Evolutionary conservation across 2,888 invertebrate species (phyloP).

Genomic region (Nematopogon swammerdamellus): DNA sequence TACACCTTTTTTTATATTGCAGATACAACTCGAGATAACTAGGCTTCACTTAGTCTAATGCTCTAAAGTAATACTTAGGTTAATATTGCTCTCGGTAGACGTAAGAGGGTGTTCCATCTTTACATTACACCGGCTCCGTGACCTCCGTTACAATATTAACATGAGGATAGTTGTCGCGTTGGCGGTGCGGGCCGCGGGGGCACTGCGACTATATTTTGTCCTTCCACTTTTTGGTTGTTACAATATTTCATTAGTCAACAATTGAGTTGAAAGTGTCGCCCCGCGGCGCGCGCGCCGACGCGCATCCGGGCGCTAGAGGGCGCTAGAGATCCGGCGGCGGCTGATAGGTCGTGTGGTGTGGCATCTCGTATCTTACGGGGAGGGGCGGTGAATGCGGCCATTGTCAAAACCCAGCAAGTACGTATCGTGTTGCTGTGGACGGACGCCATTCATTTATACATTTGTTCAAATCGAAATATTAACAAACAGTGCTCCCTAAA

Average conservation of each 20-base stretch:
- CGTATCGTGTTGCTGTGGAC: conserved; percentile 57
- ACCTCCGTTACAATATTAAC: no score
- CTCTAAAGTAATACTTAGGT: neutral
- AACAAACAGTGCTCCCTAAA: no score
- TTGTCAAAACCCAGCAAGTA: conserved; percentile 58
- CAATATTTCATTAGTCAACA: no score
- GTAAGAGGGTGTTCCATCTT: neutral
- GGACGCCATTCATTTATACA: conserved; percentile 10
- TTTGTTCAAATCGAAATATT: no score
- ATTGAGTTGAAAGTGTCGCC: no score
- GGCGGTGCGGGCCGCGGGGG: no score
- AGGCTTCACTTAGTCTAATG: neutral
- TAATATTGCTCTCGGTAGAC: neutral
- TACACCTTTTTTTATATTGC: conserved; percentile 26
- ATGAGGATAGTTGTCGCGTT: no score
- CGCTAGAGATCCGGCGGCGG: conserved; percentile 31
- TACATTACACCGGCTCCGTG: no score
- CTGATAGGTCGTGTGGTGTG: conserved; percentile 39
- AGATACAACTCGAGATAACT: conserved; percentile 14
- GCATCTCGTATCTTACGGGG: conserved; percentile 47
- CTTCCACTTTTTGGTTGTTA: no score
- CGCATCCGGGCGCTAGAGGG: no score
- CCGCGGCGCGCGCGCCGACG: no score
- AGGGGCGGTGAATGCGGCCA: conserved; percentile 43
- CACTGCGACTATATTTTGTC: no score